Conservation (phyloP, 2,113 vertebrate genomes). For the Mellivora capensis region DNA sequence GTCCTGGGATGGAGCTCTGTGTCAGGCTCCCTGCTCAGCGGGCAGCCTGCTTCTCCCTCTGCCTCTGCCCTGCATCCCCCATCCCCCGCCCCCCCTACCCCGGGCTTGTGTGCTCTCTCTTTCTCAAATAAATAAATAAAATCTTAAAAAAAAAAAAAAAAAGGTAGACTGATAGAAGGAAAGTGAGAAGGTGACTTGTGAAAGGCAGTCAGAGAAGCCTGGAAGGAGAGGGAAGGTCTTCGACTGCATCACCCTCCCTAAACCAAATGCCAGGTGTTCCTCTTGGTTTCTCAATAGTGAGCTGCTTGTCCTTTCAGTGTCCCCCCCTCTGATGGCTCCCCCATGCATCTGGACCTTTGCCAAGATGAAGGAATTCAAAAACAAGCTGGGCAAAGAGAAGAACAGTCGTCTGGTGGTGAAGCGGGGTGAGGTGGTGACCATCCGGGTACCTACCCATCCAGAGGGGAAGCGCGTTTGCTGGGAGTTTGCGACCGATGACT, state of each 20-base stretch:
- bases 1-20: background rate
- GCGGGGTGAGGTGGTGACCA: conserved; percentile 95
- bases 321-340: conserved; percentile 88
- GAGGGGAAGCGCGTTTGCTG: conserved; percentile 95
- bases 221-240: background rate
- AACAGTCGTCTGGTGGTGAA: conserved; percentile 93
- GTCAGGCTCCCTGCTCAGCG: background rate
- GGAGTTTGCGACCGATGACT: conserved; percentile 97
- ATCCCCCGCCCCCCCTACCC: too few species aligned
- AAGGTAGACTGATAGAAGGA: background rate
- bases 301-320: conserved; percentile 79
- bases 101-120: background rate
- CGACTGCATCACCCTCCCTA: background rate
- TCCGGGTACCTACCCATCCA: conserved; percentile 94
- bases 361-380: conserved; percentile 94
- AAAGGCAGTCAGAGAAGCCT: background rate
- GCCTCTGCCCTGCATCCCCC: background rate
- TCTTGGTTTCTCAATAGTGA: background rate
- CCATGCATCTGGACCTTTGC: conserved; percentile 92
- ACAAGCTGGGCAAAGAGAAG: conserved; percentile 91
- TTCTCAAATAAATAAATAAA: background rate
- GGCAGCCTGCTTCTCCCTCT: background rate
- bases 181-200: background rate
- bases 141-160: background rate
- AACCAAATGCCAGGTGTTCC: background rate